Evolutionary conservation across 1,140 invertebrate species (phyloP), one percentile per base, ranked within the genome.

Genomic region (Hylaeus volcanicus): DNA sequence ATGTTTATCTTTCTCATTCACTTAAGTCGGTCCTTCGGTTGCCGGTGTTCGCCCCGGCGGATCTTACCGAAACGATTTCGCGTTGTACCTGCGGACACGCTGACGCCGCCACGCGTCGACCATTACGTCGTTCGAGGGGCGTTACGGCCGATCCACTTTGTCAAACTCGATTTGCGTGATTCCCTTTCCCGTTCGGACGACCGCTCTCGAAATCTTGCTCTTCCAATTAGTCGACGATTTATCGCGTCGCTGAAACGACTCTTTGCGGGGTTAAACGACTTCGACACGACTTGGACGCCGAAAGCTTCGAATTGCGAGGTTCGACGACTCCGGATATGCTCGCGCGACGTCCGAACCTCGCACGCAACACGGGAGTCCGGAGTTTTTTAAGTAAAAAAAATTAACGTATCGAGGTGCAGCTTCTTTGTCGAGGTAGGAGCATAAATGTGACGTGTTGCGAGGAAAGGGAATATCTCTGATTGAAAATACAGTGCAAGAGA

Each of bases 1-100:
- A 89, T 92, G 90, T 92, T 92, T 92, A 92, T 91, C 91, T 91
- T 91, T 90, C 89, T 91, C 89, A 91, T 92, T 92, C 90, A 91
- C 91, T 92, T 89, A 91, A 89, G 84, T 75, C 85, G 82, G 76
- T 78, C 74, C 56, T 51, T 55, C 61, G 66, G 45, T 63, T 15
- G 39, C 45, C 41, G 63, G 61, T 64, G n/a, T 66, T 61, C 82
- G 45, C 39, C 48, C 4, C 74, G 37, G 37, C 73, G 66, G 64
- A 75, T 80, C 75, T 69, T 39, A 78, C 74, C 84, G 74, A 78
- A 84, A 86, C 55, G 39, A 60, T 75, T 60, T 68, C 72, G 72
- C 53, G 64, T 71, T 15, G 56, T 53, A 61, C 26, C 43, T n/a
- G 78, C 71, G 37, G 11, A 37, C 45, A 11, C 51, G 51, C 48